Base-by-base conservation (phyloP, 2,797 vertebrate species). In the Uromys caudimaculatus region DNA sequence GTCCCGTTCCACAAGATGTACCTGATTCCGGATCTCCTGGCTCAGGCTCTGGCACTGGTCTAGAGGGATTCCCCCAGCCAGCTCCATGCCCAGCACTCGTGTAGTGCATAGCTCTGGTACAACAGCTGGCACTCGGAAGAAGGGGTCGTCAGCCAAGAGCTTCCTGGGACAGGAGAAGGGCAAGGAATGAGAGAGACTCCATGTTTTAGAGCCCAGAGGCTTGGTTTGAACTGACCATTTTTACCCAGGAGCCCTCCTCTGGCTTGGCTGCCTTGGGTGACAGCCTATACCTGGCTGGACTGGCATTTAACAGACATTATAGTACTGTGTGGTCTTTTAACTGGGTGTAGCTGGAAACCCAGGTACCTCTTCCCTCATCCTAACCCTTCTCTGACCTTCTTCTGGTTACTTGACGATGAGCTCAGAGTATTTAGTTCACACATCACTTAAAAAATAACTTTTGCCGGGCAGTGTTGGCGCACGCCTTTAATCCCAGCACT, bases 1-100 rank as follows among this genome's bases (percentile, higher is more conserved):
- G 67, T n/a, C 4, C 23, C 2, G 29, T 8, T 73, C 77, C 83
- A 12, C 0, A 0, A 69, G 19, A 11, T 0, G 24, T 92, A 99
- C 99, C 98, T 99, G 96, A 90, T 99, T 99, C 83, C 99, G 99
- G 35, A 98, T 98, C 58, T 99, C 99, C 98, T 99, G 99, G 97
- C 98, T 98, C 93, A 99, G 97, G 69, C 98, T 98, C 71, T 99
- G 98, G 62, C 99, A 99, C 88, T 98, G 95, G 97, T 99, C 99
- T 92, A 99, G 98, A 0, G 99, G 99, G 91, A 99, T 98, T 2
- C 99, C 99, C 2, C 98, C 98, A 0, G 99, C 98, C 95, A 99
- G 98, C 91, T 99, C 99, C 99, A 99, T 99, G 81, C 99, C 98
- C 56, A 99, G 97, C 35, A 99, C 99, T 19, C 98, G 98, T 4